Evolutionary conservation across 2,797 vertebrate species (phyloP).

Genomic region (Atherinosoma microstoma): DNA sequence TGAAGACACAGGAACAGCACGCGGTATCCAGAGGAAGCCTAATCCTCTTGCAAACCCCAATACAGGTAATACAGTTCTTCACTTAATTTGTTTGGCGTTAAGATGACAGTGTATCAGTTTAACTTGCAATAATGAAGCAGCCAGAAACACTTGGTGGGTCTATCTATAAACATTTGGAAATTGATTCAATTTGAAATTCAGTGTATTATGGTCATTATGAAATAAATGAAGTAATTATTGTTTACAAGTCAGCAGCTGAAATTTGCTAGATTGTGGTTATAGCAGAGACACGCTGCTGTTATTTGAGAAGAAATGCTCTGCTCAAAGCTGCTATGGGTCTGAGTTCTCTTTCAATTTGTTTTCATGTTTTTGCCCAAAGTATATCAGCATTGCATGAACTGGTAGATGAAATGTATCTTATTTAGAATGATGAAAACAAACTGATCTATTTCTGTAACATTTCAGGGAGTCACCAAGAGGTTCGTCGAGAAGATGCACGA

Average conservation of each 20-base stretch:
- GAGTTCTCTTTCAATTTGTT: not conserved
- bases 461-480: conserved; percentile 93
- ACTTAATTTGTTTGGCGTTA: not conserved
- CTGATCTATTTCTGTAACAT: not conserved
- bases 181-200: not conserved
- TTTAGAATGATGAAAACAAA: not conserved
- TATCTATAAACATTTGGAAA: too few relatives aligned
- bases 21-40: conserved; percentile 99
- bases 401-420: not conserved
- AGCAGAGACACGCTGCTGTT: not conserved
- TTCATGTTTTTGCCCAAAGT: not conserved
- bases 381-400: not conserved
- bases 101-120: not conserved
- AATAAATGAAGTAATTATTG: not conserved
- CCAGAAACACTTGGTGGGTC: not conserved
- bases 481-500: conserved; percentile 96
- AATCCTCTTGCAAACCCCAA: conserved; percentile 98
- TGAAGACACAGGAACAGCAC: conserved; percentile 99
- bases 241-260: too few relatives aligned
- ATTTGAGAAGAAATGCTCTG: not conserved
- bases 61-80: conserved; percentile 83
- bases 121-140: not conserved
- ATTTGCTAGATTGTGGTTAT: too few relatives aligned
- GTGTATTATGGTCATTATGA: not conserved
- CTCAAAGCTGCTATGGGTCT: not conserved